Evolutionary conservation across 2,797 vertebrate species (phyloP).

Genomic region (Discoglossus pictus): DNA sequence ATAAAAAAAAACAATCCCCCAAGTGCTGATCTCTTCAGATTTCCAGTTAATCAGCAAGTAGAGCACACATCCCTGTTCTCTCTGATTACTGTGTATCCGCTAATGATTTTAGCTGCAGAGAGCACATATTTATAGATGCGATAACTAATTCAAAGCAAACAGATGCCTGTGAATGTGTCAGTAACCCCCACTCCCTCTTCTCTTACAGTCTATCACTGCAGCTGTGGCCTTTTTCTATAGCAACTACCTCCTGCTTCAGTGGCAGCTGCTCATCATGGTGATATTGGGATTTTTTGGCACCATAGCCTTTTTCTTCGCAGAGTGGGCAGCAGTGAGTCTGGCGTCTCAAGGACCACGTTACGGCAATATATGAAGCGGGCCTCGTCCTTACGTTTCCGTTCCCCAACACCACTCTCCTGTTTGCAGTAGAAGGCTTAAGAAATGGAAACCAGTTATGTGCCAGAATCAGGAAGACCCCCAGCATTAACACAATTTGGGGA

Average conservation of each 20-base stretch:
- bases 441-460: slow-evolving; percentile 15
- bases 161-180: slow-evolving; percentile 11
- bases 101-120: slow-evolving; percentile 14
- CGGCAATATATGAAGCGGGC: slow-evolving; percentile 78
- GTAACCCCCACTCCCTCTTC: slow-evolving; percentile 7
- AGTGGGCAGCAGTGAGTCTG: slow-evolving; percentile 70
- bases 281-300: slow-evolving; percentile 82
- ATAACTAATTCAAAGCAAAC: slow-evolving; percentile 8
- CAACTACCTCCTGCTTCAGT: slow-evolving; percentile 91
- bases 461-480: slow-evolving; percentile 3
- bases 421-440: neutral
- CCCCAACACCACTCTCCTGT: neutral
- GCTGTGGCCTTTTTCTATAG: slow-evolving; percentile 96
- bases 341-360: slow-evolving; percentile 76
- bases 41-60: slow-evolving; percentile 28
- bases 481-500: too few species aligned
- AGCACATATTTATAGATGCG: slow-evolving; percentile 35
- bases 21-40: neutral
- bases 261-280: slow-evolving; percentile 95
- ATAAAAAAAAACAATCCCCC: too few species aligned
- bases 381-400: fast-evolving
- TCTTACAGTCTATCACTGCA: slow-evolving; percentile 86
- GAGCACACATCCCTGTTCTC: slow-evolving; percentile 10
- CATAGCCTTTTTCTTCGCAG: slow-evolving; percentile 85
- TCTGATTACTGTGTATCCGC: slow-evolving; percentile 21